Evolutionary conservation across 2,797 vertebrate species (phyloP), one percentile per base, ranked within the genome.

Genomic region (Centropyge bicolor): DNA sequence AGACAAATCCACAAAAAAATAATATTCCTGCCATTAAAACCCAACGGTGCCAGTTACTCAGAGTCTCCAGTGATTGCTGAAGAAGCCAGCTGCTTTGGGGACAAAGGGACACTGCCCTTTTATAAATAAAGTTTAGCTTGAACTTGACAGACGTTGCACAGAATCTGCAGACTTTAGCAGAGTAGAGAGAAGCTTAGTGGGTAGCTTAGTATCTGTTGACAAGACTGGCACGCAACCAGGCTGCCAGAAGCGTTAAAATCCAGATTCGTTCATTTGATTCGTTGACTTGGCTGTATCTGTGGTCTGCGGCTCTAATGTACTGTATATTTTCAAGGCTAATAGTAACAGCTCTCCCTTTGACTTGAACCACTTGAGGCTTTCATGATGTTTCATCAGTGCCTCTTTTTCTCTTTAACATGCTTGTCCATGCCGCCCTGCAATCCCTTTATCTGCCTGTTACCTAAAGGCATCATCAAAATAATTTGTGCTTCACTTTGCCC

Each of bases 191-290:
- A 86, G 91, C 89, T 94, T 92, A 92, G 80, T 77, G 78, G 77
- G 76, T 88, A 88, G 90, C 91, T 93, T 90, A 89, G 87, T 78
- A 85, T 91, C 86, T 93, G 87, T 94, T 92, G 89, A 93, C 91
- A 83, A 78, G 81, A 14, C 83, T 92, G 86, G 86, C 90, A 88
- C 43, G 74, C 83, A 88, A 89, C 84, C 91, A 80, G 88, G 67
- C 87, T 73, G 79, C 83, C 89, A 90, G 83, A 87, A 84, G 81
- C 70, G 49, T 85, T 74, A 69, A 74, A 65, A 80, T 81, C 71
- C 82, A 77, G 80, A 85, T 85, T 78, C 31, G 64, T 80, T 79
- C 51, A 72, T 31, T 31, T 31, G 62, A 88, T 31, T 31, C 78
- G 80, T 27, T 61, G 88, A 78, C 74, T 82, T 82, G 48, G 74